A percentile compares a stretch with the other conserved stretches of the same genome.
phyloP scores from a whole-genome alignment of 2,888 invertebrate genomes.

The Andrena praecox region DNA sequence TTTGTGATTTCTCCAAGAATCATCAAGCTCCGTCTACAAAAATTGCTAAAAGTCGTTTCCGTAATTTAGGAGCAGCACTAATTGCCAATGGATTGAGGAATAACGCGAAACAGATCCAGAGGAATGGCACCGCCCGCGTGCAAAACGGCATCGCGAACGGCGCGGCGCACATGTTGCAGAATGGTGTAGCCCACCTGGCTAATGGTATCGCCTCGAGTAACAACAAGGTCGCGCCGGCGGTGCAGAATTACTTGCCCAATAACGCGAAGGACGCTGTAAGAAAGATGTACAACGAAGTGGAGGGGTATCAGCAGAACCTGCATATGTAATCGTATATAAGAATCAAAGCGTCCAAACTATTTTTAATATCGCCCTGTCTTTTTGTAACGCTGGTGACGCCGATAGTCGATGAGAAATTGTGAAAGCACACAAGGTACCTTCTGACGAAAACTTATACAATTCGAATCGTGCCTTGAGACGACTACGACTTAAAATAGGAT shows the following conservation, averaged over 20 bases:
- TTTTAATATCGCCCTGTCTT: slow-evolving; percentile 41
- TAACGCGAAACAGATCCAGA: slow-evolving; percentile 80
- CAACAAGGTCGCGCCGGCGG: slow-evolving; percentile 78
- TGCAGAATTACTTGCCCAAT: slow-evolving; percentile 67
- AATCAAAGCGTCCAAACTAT: slow-evolving; percentile 1
- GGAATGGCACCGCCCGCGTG: slow-evolving; percentile 70
- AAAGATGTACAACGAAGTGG: slow-evolving; percentile 85
- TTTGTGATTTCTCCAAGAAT: too few relatives aligned
- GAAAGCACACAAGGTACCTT: slow-evolving; percentile 3
- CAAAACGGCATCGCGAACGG: slow-evolving; percentile 74
- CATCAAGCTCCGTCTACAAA: too few relatives aligned
- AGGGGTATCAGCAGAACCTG: slow-evolving; percentile 81
- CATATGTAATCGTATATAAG: slow-evolving; percentile 56
- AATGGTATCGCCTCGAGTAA: slow-evolving; percentile 75
- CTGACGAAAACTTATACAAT: slow-evolving; percentile 15
- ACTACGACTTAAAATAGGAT: slow-evolving; percentile 58
- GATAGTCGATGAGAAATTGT: neutral
- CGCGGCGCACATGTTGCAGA: slow-evolving; percentile 75
- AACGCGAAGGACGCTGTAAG: slow-evolving; percentile 74
- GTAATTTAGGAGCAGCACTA: slow-evolving; percentile 45
- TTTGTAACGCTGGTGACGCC: slow-evolving; percentile 36
- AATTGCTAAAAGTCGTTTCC: neutral
- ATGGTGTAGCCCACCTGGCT: slow-evolving; percentile 77
- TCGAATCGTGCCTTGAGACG: slow-evolving; percentile 52
- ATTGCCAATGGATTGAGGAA: slow-evolving; percentile 82